phyloP scores from a whole-genome alignment of 2,113 vertebrate species.

The Cyprinodon tularosa region DNA sequence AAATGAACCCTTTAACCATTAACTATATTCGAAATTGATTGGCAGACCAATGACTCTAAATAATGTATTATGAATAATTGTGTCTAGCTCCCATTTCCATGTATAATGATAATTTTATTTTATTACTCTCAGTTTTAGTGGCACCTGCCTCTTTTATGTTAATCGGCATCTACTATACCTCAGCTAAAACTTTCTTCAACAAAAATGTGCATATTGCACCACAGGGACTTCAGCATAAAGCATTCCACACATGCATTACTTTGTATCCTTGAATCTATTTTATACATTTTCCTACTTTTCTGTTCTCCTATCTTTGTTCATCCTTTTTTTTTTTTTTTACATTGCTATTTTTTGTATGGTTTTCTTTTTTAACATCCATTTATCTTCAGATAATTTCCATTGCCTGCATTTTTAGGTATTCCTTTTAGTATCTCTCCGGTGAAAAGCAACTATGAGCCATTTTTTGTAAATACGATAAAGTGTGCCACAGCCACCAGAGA shows the following conservation, averaged over 20 bases:
- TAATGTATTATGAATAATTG: neutral
- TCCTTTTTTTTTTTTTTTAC: neutral
- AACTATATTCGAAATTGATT: neutral
- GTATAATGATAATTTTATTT: neutral
- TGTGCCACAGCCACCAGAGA: no score
- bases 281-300: slow-evolving; percentile 9
- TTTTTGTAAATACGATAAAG: no score
- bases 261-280: slow-evolving; percentile 1
- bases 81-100: neutral
- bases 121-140: slow-evolving; percentile 19
- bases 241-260: slow-evolving; percentile 17
- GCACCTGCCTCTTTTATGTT: slow-evolving; percentile 13
- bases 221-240: slow-evolving; percentile 47
- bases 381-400: neutral
- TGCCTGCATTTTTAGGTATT: neutral
- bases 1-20: neutral
- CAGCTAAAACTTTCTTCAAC: slow-evolving; percentile 29
- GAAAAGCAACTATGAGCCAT: no score
- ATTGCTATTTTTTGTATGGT: neutral
- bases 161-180: slow-evolving; percentile 34
- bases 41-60: neutral
- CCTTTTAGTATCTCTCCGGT: no score
- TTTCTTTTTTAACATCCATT: neutral
- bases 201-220: slow-evolving; percentile 33
- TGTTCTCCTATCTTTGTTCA: neutral